Evolutionary conservation across 2,888 invertebrate species (phyloP).

Genomic region (Apamea epomidion): DNA sequence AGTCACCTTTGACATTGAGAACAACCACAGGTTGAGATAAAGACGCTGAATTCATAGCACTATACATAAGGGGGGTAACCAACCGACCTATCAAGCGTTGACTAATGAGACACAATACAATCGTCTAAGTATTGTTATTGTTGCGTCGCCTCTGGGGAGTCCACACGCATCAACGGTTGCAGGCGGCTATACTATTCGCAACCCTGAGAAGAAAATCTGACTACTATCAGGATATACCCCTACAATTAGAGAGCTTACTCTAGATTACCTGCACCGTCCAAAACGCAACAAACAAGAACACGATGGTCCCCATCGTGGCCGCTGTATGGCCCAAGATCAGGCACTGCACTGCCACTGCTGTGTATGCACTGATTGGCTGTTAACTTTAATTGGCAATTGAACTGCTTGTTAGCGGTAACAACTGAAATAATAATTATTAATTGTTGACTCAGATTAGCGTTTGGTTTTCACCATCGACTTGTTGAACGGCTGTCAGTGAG

Average conservation of each 20-base stretch:
- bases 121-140: not conserved
- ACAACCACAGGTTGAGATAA: not conserved
- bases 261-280: constrained; percentile 46
- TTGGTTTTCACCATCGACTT: not conserved
- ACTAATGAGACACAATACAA: not conserved
- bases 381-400: constrained; percentile 46
- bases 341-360: constrained; percentile 20
- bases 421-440: not conserved
- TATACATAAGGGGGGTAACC: not conserved
- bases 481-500: not conserved
- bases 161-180: not conserved
- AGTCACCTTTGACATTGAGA: not conserved
- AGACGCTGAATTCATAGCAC: not conserved
- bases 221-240: not conserved
- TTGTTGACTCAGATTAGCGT: constrained; percentile 19
- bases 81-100: not conserved
- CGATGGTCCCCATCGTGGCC: constrained; percentile 19
- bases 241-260: not conserved
- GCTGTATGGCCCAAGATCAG: constrained; percentile 17
- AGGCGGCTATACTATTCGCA: not conserved
- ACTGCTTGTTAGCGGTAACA: constrained; percentile 32
- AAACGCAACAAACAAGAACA: constrained; percentile 30
- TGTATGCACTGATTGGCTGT: constrained; percentile 22
- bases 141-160: no score
- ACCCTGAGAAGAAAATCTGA: not conserved